These are phyloP conservation scores for Syrmaticus mikado DNA, from an alignment of 2,113 vertebrate species.

Conservation along the genomic window DNA sequence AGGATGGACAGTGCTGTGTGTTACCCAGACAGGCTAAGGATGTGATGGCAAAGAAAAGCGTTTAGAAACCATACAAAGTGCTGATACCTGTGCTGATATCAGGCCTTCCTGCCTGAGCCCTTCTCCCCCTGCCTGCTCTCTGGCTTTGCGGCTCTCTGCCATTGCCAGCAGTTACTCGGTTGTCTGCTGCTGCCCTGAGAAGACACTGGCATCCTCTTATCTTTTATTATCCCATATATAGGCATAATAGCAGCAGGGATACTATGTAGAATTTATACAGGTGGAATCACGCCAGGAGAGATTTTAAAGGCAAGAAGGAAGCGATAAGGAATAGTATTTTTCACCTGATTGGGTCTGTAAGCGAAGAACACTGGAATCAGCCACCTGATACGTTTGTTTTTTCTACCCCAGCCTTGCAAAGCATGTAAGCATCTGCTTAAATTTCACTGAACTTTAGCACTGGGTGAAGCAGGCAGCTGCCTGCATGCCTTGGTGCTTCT, in stretches of 20 bases:
- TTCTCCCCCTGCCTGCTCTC: neutral
- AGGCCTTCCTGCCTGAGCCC: neutral
- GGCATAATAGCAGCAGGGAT: neutral
- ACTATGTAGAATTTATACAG: fast-evolving
- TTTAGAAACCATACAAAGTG: neutral
- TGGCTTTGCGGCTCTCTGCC: neutral
- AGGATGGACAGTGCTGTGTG: conserved; percentile 1
- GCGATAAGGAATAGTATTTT: neutral
- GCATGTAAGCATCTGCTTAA: neutral
- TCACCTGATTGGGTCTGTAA: neutral
- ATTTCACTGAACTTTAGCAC: neutral
- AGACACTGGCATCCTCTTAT: neutral
- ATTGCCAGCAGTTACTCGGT: neutral
- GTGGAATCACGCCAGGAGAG: neutral
- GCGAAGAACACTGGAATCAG: neutral
- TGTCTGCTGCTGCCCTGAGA: neutral
- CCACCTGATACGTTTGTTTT: neutral
- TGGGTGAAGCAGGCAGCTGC: neutral
- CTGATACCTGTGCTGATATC: neutral
- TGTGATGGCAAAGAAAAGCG: neutral
- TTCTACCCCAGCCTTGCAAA: neutral
- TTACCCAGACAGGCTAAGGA: neutral
- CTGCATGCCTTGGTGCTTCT: neutral
- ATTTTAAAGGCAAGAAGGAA: neutral
- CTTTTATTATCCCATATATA: neutral